These are phyloP conservation scores for Sander lucioperca DNA, from an alignment of 2,113 vertebrate species.

Conservation along the genomic window DNA sequence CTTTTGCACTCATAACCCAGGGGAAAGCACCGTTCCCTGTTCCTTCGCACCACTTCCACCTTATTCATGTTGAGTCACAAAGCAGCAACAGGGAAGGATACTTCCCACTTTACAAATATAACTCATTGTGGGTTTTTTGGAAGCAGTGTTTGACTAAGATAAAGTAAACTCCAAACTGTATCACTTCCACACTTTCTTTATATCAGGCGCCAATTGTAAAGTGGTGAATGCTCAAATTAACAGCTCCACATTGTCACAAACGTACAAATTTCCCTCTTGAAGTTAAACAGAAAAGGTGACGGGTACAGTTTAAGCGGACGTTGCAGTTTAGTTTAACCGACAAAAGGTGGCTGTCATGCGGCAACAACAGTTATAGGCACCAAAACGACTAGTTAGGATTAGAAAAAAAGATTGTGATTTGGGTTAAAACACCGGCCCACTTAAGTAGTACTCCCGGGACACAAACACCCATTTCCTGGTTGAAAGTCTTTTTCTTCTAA, in stretches of 20 bases:
- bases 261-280: background rate
- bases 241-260: constrained; percentile 11
- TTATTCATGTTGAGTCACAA: constrained; percentile 79
- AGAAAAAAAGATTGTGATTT: no score
- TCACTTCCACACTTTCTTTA: constrained; percentile 67
- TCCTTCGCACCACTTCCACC: constrained; percentile 71
- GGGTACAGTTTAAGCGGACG: no score
- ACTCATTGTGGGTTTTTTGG: constrained; percentile 79
- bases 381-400: no score
- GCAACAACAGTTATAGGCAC: no score
- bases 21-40: constrained; percentile 76
- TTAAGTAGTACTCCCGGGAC: no score
- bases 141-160: constrained; percentile 73
- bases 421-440: no score
- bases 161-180: constrained; percentile 56
- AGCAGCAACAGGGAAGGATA: constrained; percentile 68
- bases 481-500: no score
- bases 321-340: no score
- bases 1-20: constrained; percentile 62
- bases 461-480: no score
- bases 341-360: no score
- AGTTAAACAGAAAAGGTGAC: background rate
- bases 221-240: constrained; percentile 32
- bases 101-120: constrained; percentile 78
- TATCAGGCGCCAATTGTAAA: constrained; percentile 9